Conservation (phyloP, 2,888 invertebrate species). For the Eristalis intricaria region DNA sequence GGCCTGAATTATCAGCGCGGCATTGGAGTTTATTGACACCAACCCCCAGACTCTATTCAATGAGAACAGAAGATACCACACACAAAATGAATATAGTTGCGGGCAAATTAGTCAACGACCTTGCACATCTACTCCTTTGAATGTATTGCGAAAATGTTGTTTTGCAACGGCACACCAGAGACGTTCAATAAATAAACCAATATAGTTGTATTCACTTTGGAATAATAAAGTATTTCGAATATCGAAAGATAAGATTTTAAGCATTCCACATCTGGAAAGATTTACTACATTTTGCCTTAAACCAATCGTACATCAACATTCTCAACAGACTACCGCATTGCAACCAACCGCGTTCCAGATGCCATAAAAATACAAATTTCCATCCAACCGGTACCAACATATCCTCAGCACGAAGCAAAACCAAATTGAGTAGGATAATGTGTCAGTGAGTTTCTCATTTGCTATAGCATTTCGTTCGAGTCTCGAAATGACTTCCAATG, state of each 20-base stretch:
- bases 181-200: neutral
- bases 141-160: too few relatives aligned
- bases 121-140: neutral
- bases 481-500: constrained; percentile 19
- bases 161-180: too few relatives aligned
- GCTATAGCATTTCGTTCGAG: constrained; percentile 22
- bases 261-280: neutral
- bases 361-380: constrained; percentile 33
- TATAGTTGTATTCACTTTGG: neutral
- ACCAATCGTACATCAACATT: constrained; percentile 28
- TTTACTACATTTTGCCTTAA: neutral
- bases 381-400: neutral
- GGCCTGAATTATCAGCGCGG: neutral
- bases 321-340: constrained; percentile 35
- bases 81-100: neutral
- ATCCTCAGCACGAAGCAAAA: neutral
- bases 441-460: constrained; percentile 24
- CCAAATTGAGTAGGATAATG: constrained; percentile 1
- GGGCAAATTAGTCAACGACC: neutral
- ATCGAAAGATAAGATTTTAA: neutral
- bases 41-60: neutral
- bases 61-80: neutral
- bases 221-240: neutral
- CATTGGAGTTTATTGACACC: neutral
- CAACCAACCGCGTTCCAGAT: constrained; percentile 28